Base-by-base conservation (phyloP, 1,140 invertebrate species). In the Bombus cullumanus region DNA sequence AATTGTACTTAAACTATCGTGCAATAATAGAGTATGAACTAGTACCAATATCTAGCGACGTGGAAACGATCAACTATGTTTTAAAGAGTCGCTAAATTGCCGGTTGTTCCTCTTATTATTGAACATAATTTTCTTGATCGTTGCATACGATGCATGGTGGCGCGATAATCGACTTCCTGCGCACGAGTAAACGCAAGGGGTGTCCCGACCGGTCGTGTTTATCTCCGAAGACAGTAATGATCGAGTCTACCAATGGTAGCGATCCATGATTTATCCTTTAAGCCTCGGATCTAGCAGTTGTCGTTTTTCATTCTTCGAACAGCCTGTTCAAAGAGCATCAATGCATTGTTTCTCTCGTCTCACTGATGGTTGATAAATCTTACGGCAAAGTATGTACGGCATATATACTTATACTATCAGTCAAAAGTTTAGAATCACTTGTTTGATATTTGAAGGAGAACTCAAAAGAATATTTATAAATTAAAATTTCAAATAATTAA, bases 131-230 rank as follows among this genome's bases (percentile, higher is more conserved):
- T 83, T 83, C 81, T 83, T 77, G 59, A 83, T 77, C 25, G 28
- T 62, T 64, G 62, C 43, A 72, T 39, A 22, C 47, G 77, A 57
- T 80, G 76, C 39, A 77, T 59, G 77, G 76, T 69, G 83, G 75
- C 77, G 83, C 77, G 83, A 85, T 85, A 85, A 85, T 85, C 83
- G 68, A 85, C 77, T 85, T 85, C 83, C 83, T 85, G 83, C 83
- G 77, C n/a, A 28, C 76, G 53, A 79, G 53, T 69, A 68, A 78
- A 77, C 57, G 34, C 43, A 34, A 80, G 68, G 83, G 83, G 68
- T 85, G 83, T 62, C 76, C n/a, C 66, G 75, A 79, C 34, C 43
- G 74, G 34, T 83, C 62, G 74, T 64, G 81, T 80, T 84, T 85
- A 85, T 85, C 76, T 85, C 31, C 53, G 64, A 80, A 85, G 82